Base-by-base conservation (phyloP, 2,113 vertebrate species). In the Tringa solitaria region DNA sequence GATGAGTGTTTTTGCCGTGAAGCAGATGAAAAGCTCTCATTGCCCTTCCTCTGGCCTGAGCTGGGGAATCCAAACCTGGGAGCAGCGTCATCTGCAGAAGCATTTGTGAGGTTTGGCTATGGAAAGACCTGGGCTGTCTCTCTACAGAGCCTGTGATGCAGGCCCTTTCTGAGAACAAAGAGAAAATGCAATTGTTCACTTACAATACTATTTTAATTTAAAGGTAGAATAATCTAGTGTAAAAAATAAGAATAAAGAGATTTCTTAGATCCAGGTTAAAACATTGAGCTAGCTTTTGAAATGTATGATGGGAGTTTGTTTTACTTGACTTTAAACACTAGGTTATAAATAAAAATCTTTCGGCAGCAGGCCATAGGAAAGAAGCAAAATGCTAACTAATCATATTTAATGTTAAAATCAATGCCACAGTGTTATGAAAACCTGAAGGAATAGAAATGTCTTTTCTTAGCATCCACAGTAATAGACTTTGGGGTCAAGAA, bases 341-440 rank as follows among this genome's bases (percentile, higher is more conserved):
- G 96, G 97, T 96, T 95, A 96, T 91, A 95, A 95, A 88, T 77
- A 95, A 94, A 93, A 88, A 85, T 92, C 39, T 82, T 96, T 91
- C 95, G 89, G 75, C 95, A 96, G 68, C 67, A 89, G 90, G 56
- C 70, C 93, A 89, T 69, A 69, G 23, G 57, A 87, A 86, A 85
- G 46, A 94, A 87, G 39, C 53, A 97, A 97, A 98, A 95, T 95
- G 78, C 87, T 96, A 98, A 94, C 93, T 96, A 97, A 97, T 98
- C 91, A 94, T 77, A 95, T 94, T 93, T 91, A 97, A 95, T 89
- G 84, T 93, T 96, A 95, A 97, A 97, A 97, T 97, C 96, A 93
- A 97, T 97, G 84, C 30, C 39, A 86, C 63, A 88, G 79, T 77
- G n/a, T 93, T 95, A 59, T 75, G 88, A 96, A 94, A 95, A 76